Evolutionary conservation across 2,113 vertebrate genomes (phyloP).

Genomic region (Chloropsis hardwickii): DNA sequence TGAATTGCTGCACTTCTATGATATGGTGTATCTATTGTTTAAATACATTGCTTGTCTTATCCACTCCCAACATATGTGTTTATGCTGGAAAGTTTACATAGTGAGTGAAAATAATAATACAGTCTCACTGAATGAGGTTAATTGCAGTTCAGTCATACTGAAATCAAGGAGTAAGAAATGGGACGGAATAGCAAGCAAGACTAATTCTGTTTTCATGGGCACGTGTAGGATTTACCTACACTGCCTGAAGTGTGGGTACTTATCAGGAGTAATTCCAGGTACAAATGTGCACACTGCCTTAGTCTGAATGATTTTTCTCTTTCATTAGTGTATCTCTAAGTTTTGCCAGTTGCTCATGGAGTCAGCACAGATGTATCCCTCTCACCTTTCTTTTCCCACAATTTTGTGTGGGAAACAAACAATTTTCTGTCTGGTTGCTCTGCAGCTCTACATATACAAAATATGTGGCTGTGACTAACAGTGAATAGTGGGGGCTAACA

Average conservation of each 20-base stretch:
- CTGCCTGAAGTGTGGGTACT: neutral
- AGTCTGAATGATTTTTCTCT: neutral
- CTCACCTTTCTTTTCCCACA: neutral
- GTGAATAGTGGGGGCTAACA: neutral
- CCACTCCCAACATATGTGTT: conserved; percentile 18
- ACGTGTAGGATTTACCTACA: neutral
- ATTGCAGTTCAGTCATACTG: neutral
- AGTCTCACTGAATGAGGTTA: conserved; percentile 29
- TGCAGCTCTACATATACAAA: neutral
- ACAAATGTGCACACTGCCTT: neutral
- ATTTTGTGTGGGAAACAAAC: neutral
- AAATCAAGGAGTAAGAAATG: neutral
- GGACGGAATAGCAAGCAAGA: neutral
- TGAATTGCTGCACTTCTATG: neutral
- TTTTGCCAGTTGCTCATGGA: neutral
- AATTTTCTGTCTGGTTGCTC: neutral
- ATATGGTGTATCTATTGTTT: neutral
- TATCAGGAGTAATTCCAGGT: neutral
- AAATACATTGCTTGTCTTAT: neutral
- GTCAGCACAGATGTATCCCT: neutral
- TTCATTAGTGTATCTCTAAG: neutral
- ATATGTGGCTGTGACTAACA: neutral
- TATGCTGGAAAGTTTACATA: conserved; percentile 4
- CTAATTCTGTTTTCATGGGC: neutral
- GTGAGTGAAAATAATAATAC: conserved; percentile 12